These are phyloP conservation scores for Meliscaeva auricollis DNA, from an alignment of 2,888 invertebrate genomes.

Conservation along the genomic window DNA sequence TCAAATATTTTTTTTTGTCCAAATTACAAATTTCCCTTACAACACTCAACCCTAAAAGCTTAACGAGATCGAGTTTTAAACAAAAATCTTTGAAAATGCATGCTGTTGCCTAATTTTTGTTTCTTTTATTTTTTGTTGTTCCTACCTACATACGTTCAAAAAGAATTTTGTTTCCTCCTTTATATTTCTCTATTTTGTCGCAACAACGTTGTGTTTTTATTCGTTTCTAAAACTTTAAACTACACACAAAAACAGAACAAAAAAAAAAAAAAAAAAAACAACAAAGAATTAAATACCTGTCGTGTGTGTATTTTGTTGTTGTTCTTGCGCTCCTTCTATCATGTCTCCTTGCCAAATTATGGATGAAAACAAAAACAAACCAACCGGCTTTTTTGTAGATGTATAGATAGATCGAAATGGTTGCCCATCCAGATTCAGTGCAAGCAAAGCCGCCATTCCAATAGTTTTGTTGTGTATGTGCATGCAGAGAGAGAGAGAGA, in stretches of 20 bases:
- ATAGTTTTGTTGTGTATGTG: conserved; percentile 28
- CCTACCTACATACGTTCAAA: conserved; percentile 26
- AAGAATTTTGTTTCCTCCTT: conserved; percentile 64
- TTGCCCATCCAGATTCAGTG: conserved; percentile 9
- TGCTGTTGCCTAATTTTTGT: conserved; percentile 54
- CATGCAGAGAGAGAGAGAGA: conserved; percentile 20
- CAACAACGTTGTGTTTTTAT: conserved; percentile 30
- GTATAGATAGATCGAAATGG: conserved; percentile 51
- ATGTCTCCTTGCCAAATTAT: conserved; percentile 36
- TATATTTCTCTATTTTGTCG: conserved; percentile 46
- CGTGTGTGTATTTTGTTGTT: conserved; percentile 65
- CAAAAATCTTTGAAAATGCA: conserved; percentile 57
- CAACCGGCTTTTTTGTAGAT: conserved; percentile 70
- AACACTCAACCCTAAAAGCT: conserved; percentile 10
- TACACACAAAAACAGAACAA: neutral
- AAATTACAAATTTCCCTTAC: conserved; percentile 2
- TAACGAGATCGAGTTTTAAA: conserved; percentile 20
- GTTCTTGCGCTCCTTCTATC: conserved; percentile 14
- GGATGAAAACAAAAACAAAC: conserved; percentile 75
- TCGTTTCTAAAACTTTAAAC: conserved; percentile 47
- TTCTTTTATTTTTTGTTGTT: conserved; percentile 45
- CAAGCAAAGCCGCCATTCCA: conserved; percentile 62
- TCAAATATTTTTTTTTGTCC: neutral
- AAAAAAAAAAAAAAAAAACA: conserved; percentile 10
- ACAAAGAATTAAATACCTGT: conserved; percentile 67